Percentiles rank a stretch among this genome's conserved stretches.
phyloP scores from a whole-genome alignment of 2,797 vertebrate species.

The Sebastes matsubarae region DNA sequence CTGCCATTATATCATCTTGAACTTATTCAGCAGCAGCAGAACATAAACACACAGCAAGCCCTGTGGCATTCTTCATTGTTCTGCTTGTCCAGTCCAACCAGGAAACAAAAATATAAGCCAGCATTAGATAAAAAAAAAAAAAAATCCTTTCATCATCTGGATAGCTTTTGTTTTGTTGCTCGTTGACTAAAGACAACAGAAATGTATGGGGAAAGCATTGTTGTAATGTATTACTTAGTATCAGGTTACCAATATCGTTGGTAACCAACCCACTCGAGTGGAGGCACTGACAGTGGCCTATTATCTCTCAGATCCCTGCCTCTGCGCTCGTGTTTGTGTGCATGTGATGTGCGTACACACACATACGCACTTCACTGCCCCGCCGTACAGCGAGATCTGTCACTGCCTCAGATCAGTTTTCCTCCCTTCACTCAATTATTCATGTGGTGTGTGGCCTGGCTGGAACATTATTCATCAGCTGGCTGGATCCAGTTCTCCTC shows the following conservation, averaged over 20 bases:
- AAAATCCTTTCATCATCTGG: neutral
- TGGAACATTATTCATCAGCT: slow-evolving; percentile 81
- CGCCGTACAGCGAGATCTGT: slow-evolving; percentile 37
- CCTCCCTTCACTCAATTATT: slow-evolving; percentile 80
- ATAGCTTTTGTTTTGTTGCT: neutral
- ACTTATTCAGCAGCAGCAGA: neutral
- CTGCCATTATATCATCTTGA: neutral
- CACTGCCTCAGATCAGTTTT: slow-evolving; percentile 76
- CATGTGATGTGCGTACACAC: slow-evolving; percentile 3
- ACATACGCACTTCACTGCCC: slow-evolving; percentile 2
- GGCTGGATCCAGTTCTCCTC: slow-evolving; percentile 75
- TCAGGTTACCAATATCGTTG: slow-evolving; percentile 36
- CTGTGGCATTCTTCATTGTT: neutral
- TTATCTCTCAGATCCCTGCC: slow-evolving; percentile 41
- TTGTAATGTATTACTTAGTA: neutral
- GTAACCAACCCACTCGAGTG: slow-evolving; percentile 22
- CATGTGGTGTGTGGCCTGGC: slow-evolving; percentile 71
- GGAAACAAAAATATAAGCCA: neutral
- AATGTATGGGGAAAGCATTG: neutral
- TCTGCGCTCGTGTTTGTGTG: slow-evolving; percentile 3
- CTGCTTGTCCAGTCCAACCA: no score
- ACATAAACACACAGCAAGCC: neutral
- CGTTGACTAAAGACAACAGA: neutral
- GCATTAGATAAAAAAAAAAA: neutral
- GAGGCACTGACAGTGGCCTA: slow-evolving; percentile 13